A percentile compares a stretch with the other conserved stretches of the same genome.
These are phyloP conservation scores for Pandemis heparana DNA, from an alignment of 2,888 invertebrate genomes.

Conservation along the genomic window DNA sequence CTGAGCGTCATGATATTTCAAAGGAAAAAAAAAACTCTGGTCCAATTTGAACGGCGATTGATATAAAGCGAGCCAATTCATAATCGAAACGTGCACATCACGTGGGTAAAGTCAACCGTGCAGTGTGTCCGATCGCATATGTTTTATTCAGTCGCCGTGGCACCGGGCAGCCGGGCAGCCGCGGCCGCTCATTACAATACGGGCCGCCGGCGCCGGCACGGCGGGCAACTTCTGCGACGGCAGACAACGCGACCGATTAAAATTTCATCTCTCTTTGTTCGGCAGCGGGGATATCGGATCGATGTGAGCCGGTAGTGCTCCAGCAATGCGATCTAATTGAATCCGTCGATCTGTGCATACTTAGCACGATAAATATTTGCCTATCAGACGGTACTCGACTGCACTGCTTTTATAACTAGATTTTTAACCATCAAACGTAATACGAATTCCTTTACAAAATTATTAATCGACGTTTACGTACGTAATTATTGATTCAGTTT, in stretches of 20 bases:
- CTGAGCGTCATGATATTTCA: not conserved
- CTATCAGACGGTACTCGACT: slow-evolving; percentile 14
- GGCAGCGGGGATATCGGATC: slow-evolving; percentile 74
- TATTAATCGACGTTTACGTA: not conserved
- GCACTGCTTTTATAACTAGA: not conserved
- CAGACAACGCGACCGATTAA: slow-evolving; percentile 80
- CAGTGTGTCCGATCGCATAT: slow-evolving; percentile 45
- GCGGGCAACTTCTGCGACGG: slow-evolving; percentile 70
- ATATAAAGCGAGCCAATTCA: slow-evolving; percentile 19
- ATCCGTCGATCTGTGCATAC: slow-evolving; percentile 60
- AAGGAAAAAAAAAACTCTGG: not conserved
- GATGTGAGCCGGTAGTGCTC: slow-evolving; percentile 72
- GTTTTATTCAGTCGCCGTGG: slow-evolving; percentile 52
- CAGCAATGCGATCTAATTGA: slow-evolving; percentile 69
- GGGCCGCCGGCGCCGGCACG: slow-evolving; percentile 62
- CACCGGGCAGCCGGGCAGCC: slow-evolving; percentile 49
- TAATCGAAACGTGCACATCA: slow-evolving; percentile 30
- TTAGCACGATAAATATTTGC: slow-evolving; percentile 47
- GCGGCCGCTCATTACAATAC: slow-evolving; percentile 71
- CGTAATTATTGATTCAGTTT: too few relatives aligned
- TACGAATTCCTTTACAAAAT: not conserved
- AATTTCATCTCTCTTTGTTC: slow-evolving; percentile 83
- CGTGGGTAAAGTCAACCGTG: slow-evolving; percentile 31
- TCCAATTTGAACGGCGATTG: slow-evolving; percentile 7
- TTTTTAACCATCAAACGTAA: not conserved